phyloP scores from a whole-genome alignment of 2,888 invertebrate species.

The Metacarcinus magister region DNA sequence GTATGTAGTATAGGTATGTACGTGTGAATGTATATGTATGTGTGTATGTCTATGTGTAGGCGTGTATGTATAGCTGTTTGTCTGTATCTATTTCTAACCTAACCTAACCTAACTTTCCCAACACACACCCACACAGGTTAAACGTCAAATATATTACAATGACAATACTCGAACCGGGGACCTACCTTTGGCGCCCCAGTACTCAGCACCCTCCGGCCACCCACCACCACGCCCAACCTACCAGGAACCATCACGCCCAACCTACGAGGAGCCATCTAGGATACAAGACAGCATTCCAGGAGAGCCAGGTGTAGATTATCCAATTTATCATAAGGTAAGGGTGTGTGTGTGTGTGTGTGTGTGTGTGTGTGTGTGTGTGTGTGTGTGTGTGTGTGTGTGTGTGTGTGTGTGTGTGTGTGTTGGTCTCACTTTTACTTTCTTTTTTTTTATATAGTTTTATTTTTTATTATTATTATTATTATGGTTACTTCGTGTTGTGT shows the following conservation, averaged over 20 bases:
- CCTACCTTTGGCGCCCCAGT: constrained; percentile 71
- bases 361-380: neutral
- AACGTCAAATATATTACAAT: constrained; percentile 63
- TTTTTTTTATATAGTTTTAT: too few species aligned
- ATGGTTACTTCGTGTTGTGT: neutral
- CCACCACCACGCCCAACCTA: neutral
- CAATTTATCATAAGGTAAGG: constrained; percentile 88
- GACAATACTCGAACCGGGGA: constrained; percentile 55
- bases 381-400: neutral
- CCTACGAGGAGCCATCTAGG: constrained; percentile 21
- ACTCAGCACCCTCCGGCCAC: neutral
- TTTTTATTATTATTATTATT: neutral
- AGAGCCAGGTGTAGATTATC: constrained; percentile 91
- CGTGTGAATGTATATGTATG: too few species aligned
- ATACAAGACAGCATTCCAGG: constrained; percentile 88
- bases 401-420: too few species aligned
- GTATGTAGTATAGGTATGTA: too few species aligned
- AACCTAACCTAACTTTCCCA: neutral
- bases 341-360: too few species aligned
- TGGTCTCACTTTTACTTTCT: too few species aligned
- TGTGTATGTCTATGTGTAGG: neutral
- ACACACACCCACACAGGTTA: neutral
- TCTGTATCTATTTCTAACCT: too few species aligned
- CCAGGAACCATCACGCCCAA: neutral
- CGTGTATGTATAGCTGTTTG: neutral